phyloP scores from a whole-genome alignment of 2,888 invertebrate species.

The Koerneria pararmatus region DNA sequence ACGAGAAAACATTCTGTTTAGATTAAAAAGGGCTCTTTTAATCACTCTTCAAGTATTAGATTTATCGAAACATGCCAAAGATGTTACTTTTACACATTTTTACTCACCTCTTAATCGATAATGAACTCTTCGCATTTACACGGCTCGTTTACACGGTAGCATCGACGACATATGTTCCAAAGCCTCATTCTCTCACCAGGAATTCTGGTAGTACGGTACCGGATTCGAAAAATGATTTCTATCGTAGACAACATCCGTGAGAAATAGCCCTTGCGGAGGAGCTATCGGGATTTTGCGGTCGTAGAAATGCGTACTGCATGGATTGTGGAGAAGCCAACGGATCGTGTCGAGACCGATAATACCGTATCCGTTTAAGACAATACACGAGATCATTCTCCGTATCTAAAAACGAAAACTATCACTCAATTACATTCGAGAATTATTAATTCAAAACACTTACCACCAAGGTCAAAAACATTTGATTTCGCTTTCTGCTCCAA shows the following conservation, averaged over 20 bases:
- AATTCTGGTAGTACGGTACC: constrained; percentile 37
- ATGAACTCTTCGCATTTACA: too few relatives aligned
- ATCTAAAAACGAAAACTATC: constrained; percentile 32
- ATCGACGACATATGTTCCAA: too few relatives aligned
- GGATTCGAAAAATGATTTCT: constrained; percentile 39
- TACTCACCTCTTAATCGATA: too few relatives aligned
- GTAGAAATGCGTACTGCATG: constrained; percentile 35
- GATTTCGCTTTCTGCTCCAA: too few relatives aligned
- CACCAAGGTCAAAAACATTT: too few relatives aligned
- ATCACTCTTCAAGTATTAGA: too few relatives aligned
- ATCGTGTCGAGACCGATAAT: constrained; percentile 28
- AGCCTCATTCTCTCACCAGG: too few relatives aligned
- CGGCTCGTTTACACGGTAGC: too few relatives aligned
- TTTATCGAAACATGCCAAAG: too few relatives aligned
- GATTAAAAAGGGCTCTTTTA: too few relatives aligned
- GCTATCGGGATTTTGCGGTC: constrained; percentile 35
- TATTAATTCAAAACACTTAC: neutral
- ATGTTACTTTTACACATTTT: too few relatives aligned
- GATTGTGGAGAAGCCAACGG: constrained; percentile 42
- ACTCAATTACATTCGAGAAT: neutral
- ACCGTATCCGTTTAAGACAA: constrained; percentile 39
- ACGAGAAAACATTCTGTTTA: too few relatives aligned
- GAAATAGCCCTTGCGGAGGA: constrained; percentile 43
- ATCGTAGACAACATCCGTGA: constrained; percentile 49
- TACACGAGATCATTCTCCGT: constrained; percentile 46